phyloP scores from a whole-genome alignment of 2,113 vertebrate species.

The Trinectes maculatus region DNA sequence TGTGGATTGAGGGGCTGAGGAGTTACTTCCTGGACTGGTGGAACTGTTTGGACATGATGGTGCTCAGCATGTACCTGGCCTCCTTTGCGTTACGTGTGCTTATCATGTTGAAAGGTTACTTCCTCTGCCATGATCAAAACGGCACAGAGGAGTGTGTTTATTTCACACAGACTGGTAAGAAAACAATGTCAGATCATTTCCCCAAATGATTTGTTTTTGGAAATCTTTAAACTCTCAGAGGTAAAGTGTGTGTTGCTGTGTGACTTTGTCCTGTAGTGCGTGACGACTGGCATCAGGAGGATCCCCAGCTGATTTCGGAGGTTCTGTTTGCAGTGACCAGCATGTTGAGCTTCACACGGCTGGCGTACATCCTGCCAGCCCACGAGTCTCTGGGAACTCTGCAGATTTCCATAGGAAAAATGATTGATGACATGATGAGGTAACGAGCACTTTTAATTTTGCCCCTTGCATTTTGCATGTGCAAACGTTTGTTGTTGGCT shows the following conservation, averaged over 20 bases:
- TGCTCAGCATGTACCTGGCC: conserved; percentile 91
- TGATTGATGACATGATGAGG: conserved; percentile 95
- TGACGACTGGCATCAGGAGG: conserved; percentile 85
- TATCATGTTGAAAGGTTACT: conserved; percentile 82
- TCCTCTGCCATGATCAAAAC: conserved; percentile 73
- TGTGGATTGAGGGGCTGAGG: conserved; percentile 90
- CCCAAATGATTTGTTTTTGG: too few relatives aligned
- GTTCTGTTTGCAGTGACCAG: conserved; percentile 92
- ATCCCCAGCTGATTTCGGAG: conserved; percentile 90
- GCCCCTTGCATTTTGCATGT: not conserved
- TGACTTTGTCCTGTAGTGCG: conserved; percentile 75
- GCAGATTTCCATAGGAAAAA: conserved; percentile 93
- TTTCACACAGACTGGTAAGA: conserved; percentile 86
- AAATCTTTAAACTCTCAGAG: not conserved
- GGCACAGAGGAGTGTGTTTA: conserved; percentile 80
- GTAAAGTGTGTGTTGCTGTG: not conserved
- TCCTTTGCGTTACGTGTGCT: conserved; percentile 86
- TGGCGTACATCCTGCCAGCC: conserved; percentile 90
- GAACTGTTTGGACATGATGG: conserved; percentile 91
- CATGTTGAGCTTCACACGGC: conserved; percentile 91
- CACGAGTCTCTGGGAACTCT: conserved; percentile 91
- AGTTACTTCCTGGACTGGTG: conserved; percentile 92
- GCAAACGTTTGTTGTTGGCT: not conserved
- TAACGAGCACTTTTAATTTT: conserved; percentile 33
- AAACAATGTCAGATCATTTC: not conserved